A percentile compares a stretch with the other conserved stretches of the same genome.
Conservation (phyloP, 2,113 vertebrate species). For the Micronisus gabar region DNA sequence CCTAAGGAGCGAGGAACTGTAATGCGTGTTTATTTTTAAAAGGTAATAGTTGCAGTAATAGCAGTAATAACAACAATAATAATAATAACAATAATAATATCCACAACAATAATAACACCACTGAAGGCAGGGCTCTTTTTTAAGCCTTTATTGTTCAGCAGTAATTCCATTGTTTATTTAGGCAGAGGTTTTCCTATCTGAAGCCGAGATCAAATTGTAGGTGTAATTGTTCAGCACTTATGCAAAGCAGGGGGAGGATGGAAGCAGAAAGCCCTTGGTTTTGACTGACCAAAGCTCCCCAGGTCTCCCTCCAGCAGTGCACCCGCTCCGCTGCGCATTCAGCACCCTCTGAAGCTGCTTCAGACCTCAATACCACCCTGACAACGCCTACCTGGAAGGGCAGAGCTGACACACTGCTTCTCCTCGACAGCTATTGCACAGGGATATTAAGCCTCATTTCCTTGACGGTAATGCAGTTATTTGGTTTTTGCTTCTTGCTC, state of each 20-base stretch:
- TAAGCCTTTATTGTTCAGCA: constrained; percentile 34
- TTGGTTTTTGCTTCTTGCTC: neutral
- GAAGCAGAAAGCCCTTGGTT: constrained; percentile 49
- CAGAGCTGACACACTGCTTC: neutral
- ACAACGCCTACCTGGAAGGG: constrained; percentile 40
- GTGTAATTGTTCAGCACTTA: constrained; percentile 57
- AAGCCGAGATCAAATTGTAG: constrained; percentile 68
- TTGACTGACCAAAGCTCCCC: constrained; percentile 64
- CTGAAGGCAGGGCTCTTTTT: constrained; percentile 17
- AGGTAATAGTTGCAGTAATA: neutral
- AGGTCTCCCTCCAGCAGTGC: constrained; percentile 23
- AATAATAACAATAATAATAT: neutral
- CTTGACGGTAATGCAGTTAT: neutral
- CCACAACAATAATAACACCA: neutral
- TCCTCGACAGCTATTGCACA: constrained; percentile 30
- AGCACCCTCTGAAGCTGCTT: neutral
- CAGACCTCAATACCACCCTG: constrained; percentile 1
- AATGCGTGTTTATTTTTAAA: constrained; percentile 26
- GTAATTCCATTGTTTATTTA: constrained; percentile 68
- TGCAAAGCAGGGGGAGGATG: constrained; percentile 41
- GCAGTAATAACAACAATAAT: neutral
- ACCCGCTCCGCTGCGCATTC: neutral
- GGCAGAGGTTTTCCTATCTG: constrained; percentile 67
- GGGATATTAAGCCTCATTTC: constrained; percentile 46
- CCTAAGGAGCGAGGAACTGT: neutral